A percentile compares a stretch with the other conserved stretches of the same genome.
Evolutionary conservation across 1,140 invertebrate species (phyloP).

Genomic region (Drosophila sproati): DNA sequence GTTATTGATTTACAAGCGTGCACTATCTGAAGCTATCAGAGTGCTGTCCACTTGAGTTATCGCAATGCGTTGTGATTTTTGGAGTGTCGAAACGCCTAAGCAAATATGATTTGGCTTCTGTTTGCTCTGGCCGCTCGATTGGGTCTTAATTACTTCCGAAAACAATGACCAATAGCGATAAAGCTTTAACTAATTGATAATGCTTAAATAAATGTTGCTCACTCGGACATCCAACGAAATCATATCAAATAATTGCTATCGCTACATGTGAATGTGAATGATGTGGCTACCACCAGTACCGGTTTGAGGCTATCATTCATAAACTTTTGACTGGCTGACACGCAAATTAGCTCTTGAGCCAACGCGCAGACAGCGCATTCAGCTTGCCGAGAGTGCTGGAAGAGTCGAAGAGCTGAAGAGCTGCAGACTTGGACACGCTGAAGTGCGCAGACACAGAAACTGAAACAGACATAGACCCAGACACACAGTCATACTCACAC

Average conservation of each 20-base stretch:
- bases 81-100: slow-evolving; percentile 81
- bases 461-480: slow-evolving; percentile 30
- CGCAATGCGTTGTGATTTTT: slow-evolving; percentile 74
- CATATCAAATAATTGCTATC: slow-evolving; percentile 44
- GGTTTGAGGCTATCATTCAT: slow-evolving; percentile 78
- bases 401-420: slow-evolving; percentile 39
- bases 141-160: slow-evolving; percentile 82
- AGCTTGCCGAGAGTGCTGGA: slow-evolving; percentile 43
- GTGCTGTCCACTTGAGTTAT: slow-evolving; percentile 70
- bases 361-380: slow-evolving; percentile 64
- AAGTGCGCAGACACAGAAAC: slow-evolving; percentile 34
- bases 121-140: slow-evolving; percentile 69
- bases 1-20: slow-evolving; percentile 79
- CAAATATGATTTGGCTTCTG: slow-evolving; percentile 79
- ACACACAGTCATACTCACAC: slow-evolving; percentile 25
- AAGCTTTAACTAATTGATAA: slow-evolving; percentile 75
- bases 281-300: slow-evolving; percentile 37
- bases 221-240: slow-evolving; percentile 57
- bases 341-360: slow-evolving; percentile 81
- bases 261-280: slow-evolving; percentile 4
- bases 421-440: slow-evolving; percentile 41
- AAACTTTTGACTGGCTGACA: slow-evolving; percentile 75
- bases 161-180: slow-evolving; percentile 72
- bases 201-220: slow-evolving; percentile 37
- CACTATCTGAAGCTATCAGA: slow-evolving; percentile 59